phyloP scores from a whole-genome alignment of 2,797 vertebrate genomes.

The Cottoperca gobio region DNA sequence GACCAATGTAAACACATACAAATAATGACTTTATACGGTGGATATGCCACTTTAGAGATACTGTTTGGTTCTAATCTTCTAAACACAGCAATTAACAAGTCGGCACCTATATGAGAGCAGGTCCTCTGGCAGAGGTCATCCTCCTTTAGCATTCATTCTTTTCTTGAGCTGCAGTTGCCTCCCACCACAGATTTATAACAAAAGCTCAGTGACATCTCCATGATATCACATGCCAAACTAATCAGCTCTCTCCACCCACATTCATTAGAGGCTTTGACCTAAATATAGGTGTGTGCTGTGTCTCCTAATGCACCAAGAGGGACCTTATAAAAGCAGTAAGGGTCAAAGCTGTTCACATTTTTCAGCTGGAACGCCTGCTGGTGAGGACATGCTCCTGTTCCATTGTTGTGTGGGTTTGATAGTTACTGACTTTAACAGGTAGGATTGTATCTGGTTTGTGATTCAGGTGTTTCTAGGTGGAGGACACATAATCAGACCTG shows the following conservation, averaged over 20 bases:
- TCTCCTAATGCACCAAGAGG: slow-evolving; percentile 21
- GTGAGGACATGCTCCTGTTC: slow-evolving; percentile 24
- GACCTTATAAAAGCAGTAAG: slow-evolving; percentile 67
- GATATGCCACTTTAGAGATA: neutral
- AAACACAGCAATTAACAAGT: slow-evolving; percentile 12
- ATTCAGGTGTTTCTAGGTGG: slow-evolving; percentile 9
- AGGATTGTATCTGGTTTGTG: neutral
- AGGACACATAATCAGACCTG: slow-evolving; percentile 2
- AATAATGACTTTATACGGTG: neutral
- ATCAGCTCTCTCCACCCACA: slow-evolving; percentile 59
- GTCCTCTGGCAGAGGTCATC: slow-evolving; percentile 57
- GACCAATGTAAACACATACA: neutral
- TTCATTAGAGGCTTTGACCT: slow-evolving; percentile 61
- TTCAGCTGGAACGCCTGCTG: slow-evolving; percentile 34
- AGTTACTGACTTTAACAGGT: neutral
- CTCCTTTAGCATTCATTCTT: slow-evolving; percentile 63
- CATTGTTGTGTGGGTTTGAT: slow-evolving; percentile 11
- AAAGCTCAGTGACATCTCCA: slow-evolving; percentile 65
- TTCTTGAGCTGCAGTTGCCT: slow-evolving; percentile 67
- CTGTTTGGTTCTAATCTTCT: slow-evolving; percentile 11
- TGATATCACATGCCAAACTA: slow-evolving; percentile 63
- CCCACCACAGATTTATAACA: slow-evolving; percentile 57
- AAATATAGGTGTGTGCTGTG: slow-evolving; percentile 72
- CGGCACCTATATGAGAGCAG: slow-evolving; percentile 26
- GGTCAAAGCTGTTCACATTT: slow-evolving; percentile 35